A percentile compares a stretch with the other conserved stretches of the same genome.
These are phyloP conservation scores for Nymphalis c-album DNA, from an alignment of 2,888 invertebrate species.

Conservation along the genomic window DNA sequence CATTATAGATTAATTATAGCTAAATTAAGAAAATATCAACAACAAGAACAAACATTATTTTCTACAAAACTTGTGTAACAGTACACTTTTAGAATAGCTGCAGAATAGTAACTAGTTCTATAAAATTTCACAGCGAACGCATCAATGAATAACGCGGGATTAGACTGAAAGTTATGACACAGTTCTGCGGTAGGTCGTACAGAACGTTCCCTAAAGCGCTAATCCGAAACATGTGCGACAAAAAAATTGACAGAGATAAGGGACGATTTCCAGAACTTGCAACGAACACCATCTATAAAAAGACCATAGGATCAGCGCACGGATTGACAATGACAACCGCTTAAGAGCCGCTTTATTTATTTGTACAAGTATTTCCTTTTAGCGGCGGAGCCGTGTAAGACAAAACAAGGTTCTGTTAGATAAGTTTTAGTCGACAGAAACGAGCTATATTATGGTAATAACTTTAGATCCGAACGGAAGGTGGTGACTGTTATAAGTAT, in stretches of 20 bases:
- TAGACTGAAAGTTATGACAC: slow-evolving; percentile 65
- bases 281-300: slow-evolving; percentile 61
- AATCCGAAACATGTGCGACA: slow-evolving; percentile 78
- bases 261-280: slow-evolving; percentile 74
- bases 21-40: not conserved
- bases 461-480: slow-evolving; percentile 59
- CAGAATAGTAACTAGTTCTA: slow-evolving; percentile 38
- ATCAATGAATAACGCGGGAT: slow-evolving; percentile 70
- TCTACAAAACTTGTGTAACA: slow-evolving; percentile 18
- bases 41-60: not conserved
- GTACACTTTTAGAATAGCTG: slow-evolving; percentile 39
- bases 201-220: slow-evolving; percentile 73
- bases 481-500: slow-evolving; percentile 60
- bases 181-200: slow-evolving; percentile 75
- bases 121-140: slow-evolving; percentile 63
- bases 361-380: slow-evolving; percentile 80
- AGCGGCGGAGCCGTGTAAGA: slow-evolving; percentile 63
- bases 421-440: slow-evolving; percentile 64
- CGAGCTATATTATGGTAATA: slow-evolving; percentile 70
- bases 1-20: no score
- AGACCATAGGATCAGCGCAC: slow-evolving; percentile 65
- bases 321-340: slow-evolving; percentile 80
- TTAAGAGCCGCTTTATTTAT: slow-evolving; percentile 77
- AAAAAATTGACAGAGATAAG: slow-evolving; percentile 75
- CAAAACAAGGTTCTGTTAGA: slow-evolving; percentile 76